phyloP scores from a whole-genome alignment of 1,140 invertebrate genomes.

The Zaprionus ornatus region DNA sequence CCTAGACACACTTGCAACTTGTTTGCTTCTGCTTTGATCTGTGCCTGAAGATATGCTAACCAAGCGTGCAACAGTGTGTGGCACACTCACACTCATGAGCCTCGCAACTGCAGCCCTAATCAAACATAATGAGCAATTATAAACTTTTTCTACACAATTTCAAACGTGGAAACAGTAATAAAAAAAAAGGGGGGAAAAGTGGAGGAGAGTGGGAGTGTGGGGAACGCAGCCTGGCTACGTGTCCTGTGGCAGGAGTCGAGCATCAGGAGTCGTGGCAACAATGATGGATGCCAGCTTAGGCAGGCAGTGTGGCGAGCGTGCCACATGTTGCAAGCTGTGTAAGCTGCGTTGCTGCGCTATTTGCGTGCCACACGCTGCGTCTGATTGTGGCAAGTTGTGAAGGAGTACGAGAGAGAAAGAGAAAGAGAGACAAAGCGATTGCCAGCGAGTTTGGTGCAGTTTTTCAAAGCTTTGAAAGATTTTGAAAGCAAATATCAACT shows the following conservation, averaged over 20 bases:
- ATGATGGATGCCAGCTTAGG: conserved; percentile 38
- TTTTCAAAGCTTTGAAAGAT: background rate
- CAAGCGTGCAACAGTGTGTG: conserved; percentile 52
- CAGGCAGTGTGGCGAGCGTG: conserved; percentile 21
- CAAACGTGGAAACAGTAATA: conserved; percentile 10
- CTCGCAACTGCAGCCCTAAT: conserved; percentile 58
- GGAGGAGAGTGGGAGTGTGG: background rate
- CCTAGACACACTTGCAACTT: conserved; percentile 59
- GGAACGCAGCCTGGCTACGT: conserved; percentile 14
- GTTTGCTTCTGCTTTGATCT: conserved; percentile 71
- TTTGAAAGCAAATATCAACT: background rate
- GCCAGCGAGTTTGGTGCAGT: background rate
- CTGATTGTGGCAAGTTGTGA: background rate
- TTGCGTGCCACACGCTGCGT: background rate
- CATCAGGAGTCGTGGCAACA: conserved; percentile 26
- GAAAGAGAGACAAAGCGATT: background rate
- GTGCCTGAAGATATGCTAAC: conserved; percentile 58
- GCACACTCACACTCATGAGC: conserved; percentile 7
- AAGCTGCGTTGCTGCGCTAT: background rate
- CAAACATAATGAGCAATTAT: conserved; percentile 76
- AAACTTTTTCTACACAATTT: conserved; percentile 58
- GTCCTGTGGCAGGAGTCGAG: conserved; percentile 19
- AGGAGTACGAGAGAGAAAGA: background rate
- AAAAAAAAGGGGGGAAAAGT: conserved; percentile 6
- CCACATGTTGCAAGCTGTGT: conserved; percentile 40